A percentile compares a stretch with the other conserved stretches of the same genome.
Conservation (phyloP, 1,140 invertebrate genomes). For the Periplaneta americana region DNA sequence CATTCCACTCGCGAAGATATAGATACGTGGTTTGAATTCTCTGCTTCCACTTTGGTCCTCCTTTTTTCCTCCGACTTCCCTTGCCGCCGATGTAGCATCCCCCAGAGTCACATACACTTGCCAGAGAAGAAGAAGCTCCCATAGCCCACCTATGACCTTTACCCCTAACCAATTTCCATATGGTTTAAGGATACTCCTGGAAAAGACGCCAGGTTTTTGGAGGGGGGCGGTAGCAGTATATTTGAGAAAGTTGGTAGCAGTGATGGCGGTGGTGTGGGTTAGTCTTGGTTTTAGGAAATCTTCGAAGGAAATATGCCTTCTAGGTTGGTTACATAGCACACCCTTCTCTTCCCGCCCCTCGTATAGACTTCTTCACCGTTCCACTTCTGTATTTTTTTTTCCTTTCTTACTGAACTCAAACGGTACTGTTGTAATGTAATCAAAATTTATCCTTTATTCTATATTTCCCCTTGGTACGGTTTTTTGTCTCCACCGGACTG, state of each 20-base stretch:
- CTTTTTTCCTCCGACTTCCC: background rate
- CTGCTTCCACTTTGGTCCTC: background rate
- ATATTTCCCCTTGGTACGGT: background rate
- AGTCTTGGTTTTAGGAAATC: background rate
- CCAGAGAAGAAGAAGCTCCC: background rate
- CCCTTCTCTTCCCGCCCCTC: background rate
- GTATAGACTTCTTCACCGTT: background rate
- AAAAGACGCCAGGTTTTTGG: background rate
- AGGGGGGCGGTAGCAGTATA: too few species aligned
- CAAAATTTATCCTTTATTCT: background rate
- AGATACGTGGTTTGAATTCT: background rate
- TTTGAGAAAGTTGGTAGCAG: background rate
- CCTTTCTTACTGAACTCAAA: background rate
- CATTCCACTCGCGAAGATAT: background rate
- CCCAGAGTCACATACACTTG: background rate
- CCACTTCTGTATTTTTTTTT: background rate
- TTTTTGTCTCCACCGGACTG: too few species aligned
- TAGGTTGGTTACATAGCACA: background rate
- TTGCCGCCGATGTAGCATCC: background rate
- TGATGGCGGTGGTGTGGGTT: background rate
- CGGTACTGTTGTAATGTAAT: background rate
- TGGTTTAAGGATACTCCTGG: background rate
- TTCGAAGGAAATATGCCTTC: background rate
- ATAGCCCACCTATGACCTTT: background rate
- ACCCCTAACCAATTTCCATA: background rate